A percentile compares a stretch with the other conserved stretches of the same genome.
Conservation (phyloP, 2,888 invertebrate species). For the Aphodius sticticus region DNA sequence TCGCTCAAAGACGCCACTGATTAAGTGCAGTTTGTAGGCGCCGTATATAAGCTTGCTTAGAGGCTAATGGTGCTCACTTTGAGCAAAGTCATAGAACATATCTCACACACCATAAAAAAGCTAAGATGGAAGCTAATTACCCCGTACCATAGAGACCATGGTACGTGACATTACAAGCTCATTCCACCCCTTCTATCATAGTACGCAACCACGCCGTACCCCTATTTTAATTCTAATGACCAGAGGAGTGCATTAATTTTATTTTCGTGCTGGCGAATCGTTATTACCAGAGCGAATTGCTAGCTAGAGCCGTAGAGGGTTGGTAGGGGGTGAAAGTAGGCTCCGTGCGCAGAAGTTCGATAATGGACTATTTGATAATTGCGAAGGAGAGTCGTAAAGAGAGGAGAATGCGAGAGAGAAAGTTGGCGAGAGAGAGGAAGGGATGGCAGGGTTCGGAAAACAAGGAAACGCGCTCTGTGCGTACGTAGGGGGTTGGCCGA, state of each 20-base stretch:
- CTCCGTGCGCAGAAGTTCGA: not conserved
- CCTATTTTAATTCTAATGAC: not conserved
- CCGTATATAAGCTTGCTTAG: too few relatives aligned
- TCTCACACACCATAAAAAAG: not conserved
- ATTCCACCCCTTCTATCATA: not conserved
- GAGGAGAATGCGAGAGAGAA: slow-evolving; percentile 47
- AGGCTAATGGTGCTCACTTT: too few relatives aligned
- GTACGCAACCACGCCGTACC: not conserved
- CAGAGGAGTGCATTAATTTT: not conserved
- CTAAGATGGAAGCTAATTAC: not conserved
- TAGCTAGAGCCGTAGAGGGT: not conserved
- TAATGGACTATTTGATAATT: slow-evolving; percentile 6
- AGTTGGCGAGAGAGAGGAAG: slow-evolving; percentile 41
- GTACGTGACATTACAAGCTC: not conserved
- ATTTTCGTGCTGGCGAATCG: not conserved
- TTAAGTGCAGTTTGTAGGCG: too few relatives aligned
- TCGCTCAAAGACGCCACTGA: too few relatives aligned
- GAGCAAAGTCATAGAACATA: not conserved
- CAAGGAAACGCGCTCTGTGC: not conserved
- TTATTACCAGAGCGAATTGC: not conserved
- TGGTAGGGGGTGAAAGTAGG: not conserved
- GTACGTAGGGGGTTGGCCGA: not conserved
- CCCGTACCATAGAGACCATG: not conserved
- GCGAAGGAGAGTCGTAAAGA: slow-evolving; percentile 11
- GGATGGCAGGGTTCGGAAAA: slow-evolving; percentile 46